Evolutionary conservation across 1,140 invertebrate genomes (phyloP), one percentile per base, ranked within the genome.

Genomic region (Elymnias hypermnestra): DNA sequence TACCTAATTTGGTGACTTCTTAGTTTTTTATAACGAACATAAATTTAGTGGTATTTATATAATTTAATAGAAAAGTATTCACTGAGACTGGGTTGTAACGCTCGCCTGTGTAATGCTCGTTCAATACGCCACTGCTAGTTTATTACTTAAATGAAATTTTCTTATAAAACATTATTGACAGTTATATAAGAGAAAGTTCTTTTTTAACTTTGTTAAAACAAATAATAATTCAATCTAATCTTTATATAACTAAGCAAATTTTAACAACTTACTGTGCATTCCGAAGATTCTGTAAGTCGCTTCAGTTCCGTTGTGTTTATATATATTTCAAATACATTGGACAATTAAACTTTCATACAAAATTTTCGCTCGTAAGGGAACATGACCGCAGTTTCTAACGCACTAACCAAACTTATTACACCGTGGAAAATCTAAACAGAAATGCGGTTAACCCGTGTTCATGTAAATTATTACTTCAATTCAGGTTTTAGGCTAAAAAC

Each of bases 321-420:
- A n/a, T n/a, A n/a, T n/a, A n/a, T n/a, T n/a, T n/a, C n/a, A n/a
- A n/a, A n/a, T n/a, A n/a, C n/a, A n/a, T n/a, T n/a, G n/a, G n/a
- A n/a, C n/a, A n/a, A n/a, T n/a, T n/a, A n/a, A n/a, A 2, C 29
- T 2, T 9, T 29, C 26, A 29, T 13, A 12, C 2, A n/a, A 29
- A 12, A 21, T 21, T 6, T 6, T 21, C 19, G 10, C 26, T 12
- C 10, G 12, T 3, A 7, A 33, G 26, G 29, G 13, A 10, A 14
- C 13, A 14, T 33, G 8, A 33, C 29, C 29, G 29, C 29, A 33
- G n/a, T 14, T 15, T 33, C 29, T 33, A 33, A 33, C 29, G 29
- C 29, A 33, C 29, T 33, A 33, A 33, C 29, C 29, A 33, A 31
- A 31, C 29, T 15, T 33, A 33, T 33, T 17, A 33, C 29, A 33